Base-by-base conservation (phyloP, 2,797 vertebrate species). In the Crax fasciolata region DNA sequence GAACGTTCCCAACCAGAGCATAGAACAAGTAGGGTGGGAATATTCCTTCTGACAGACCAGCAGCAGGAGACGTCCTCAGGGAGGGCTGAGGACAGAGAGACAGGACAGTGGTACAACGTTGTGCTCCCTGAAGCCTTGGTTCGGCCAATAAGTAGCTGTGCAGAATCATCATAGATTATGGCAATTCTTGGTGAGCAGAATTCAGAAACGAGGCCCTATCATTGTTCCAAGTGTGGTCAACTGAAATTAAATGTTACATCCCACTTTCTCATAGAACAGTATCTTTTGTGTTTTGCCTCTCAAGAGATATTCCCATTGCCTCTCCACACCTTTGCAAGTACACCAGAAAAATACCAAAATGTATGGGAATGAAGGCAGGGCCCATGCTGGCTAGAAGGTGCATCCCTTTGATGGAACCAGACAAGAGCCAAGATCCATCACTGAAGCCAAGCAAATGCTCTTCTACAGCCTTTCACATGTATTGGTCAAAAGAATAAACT, bases 1-100 rank as follows among this genome's bases (percentile, higher is more conserved):
- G 59, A 11, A 12, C 16, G 6, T 44, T 54, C 6, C 20, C 12
- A 39, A 48, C 3, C 0, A 2, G 20, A 49, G 4, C 23, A 51
- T 38, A 75, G 38, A 61, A 46, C 28, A 71, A 35, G n/a, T 1
- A 0, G 6, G 5, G 4, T 39, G 19, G 21, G 32, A 71, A 75
- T 32, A 86, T 30, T 5, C 24, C 72, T 73, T 83, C 9, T 49
- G 65, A 46, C 25, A 89, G 28, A 55, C 7, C 24, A 35, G 51
- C 13, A 84, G 35, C 2, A 68, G 23, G 25, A 63, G 30, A 41
- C 2, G 4, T 18, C 13, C 38, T 74, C 62, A 72, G 58, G 24
- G 17, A 84, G 24, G 30, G 15, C 3, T 65, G 19, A 72, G 9
- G 8, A 75, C 39, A 54, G 27, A 48, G 38, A 43, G 44, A 24